These are phyloP conservation scores for Tauraco hartlaubi DNA, from an alignment of 2,797 vertebrate genomes.

Conservation along the genomic window DNA sequence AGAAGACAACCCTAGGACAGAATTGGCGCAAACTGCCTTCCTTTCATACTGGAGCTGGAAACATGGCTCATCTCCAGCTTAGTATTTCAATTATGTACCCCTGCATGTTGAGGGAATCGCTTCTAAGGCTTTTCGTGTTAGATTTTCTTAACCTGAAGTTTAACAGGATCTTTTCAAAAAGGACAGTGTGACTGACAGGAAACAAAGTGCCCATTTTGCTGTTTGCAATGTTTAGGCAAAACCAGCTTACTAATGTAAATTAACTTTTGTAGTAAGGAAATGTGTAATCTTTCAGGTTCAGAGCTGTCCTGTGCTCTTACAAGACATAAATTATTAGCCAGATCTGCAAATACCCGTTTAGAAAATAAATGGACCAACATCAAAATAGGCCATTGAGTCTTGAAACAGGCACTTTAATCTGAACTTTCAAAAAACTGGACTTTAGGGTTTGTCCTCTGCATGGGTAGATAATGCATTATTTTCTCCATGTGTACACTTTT, in stretches of 20 bases:
- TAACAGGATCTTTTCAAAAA: neutral
- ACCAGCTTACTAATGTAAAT: neutral
- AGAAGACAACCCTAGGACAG: neutral
- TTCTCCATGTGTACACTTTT: neutral
- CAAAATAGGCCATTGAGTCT: neutral
- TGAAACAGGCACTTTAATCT: neutral
- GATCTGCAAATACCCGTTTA: neutral
- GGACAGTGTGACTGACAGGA: neutral
- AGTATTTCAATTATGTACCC: neutral
- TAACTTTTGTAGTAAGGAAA: neutral
- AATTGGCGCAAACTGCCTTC: neutral
- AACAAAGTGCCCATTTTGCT: neutral
- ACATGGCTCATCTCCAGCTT: neutral
- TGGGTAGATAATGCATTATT: slow-evolving; percentile 14
- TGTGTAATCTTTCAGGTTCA: neutral
- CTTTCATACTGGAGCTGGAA: neutral
- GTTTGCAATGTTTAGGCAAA: neutral
- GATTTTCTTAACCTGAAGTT: neutral
- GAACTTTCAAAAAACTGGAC: neutral
- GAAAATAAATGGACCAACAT: slow-evolving; percentile 32
- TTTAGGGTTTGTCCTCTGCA: neutral
- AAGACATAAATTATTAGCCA: slow-evolving; percentile 27
- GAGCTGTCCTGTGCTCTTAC: neutral
- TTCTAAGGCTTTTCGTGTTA: neutral
- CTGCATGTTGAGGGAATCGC: neutral